Evolutionary conservation across 2,113 vertebrate genomes (phyloP).

Genomic region (Poecilia latipinna): DNA sequence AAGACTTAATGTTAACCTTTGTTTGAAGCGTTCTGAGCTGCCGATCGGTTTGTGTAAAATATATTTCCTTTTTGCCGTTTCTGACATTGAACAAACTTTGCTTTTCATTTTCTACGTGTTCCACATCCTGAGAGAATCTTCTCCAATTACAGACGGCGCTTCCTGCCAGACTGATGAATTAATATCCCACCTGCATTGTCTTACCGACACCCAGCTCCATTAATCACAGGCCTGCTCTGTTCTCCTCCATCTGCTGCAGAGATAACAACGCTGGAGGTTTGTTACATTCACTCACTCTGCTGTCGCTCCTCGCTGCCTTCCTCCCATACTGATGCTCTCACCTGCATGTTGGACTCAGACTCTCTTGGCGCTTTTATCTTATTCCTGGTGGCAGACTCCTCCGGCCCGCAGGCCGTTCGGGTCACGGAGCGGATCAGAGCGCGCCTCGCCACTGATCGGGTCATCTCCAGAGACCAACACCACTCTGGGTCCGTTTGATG

Average conservation of each 20-base stretch:
- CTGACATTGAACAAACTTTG: background rate
- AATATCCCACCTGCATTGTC: constrained; percentile 54
- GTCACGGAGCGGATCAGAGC: constrained; percentile 40
- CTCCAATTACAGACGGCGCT: constrained; percentile 40
- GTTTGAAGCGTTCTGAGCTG: background rate
- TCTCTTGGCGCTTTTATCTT: constrained; percentile 7
- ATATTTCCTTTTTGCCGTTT: background rate
- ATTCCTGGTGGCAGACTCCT: background rate
- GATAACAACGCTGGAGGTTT: constrained; percentile 39
- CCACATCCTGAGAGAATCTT: constrained; percentile 28
- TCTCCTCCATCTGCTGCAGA: constrained; percentile 53
- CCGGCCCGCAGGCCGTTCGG: constrained; percentile 20
- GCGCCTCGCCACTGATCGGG: constrained; percentile 12
- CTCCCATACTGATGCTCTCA: constrained; percentile 7
- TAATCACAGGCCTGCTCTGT: constrained; percentile 54
- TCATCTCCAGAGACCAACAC: constrained; percentile 12
- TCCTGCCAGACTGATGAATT: constrained; percentile 59
- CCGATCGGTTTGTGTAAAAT: background rate
- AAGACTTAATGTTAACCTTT: too few species aligned
- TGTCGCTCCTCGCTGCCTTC: constrained; percentile 10
- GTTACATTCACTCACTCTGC: constrained; percentile 18
- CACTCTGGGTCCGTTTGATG: constrained; percentile 31
- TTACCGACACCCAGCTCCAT: constrained; percentile 61
- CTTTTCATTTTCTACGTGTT: constrained; percentile 2
- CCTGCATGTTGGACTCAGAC: constrained; percentile 16